phyloP scores from a whole-genome alignment of 2,113 vertebrate genomes.

The Rhipidura dahli region DNA sequence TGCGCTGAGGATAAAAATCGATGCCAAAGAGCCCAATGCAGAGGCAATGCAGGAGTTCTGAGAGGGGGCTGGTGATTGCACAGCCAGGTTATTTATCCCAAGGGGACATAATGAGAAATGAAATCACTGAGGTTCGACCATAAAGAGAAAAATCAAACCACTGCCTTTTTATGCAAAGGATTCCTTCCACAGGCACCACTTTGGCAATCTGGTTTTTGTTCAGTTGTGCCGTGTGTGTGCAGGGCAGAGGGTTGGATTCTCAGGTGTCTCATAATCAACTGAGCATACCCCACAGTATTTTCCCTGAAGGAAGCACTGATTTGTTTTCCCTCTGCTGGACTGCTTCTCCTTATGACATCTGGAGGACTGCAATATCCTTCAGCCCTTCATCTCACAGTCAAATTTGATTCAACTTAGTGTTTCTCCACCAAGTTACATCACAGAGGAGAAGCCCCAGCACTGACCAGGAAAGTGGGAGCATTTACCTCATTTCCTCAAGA shows the following conservation, averaged over 20 bases:
- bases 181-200: neutral
- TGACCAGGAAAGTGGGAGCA: neutral
- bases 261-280: neutral
- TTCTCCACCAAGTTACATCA: neutral
- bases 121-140: rapidly evolving
- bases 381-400: neutral
- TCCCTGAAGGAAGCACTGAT: neutral
- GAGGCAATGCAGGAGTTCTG: neutral
- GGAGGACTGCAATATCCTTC: neutral
- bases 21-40: neutral
- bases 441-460: neutral
- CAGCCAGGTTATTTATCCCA: neutral
- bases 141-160: neutral
- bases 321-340: neutral
- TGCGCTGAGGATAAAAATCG: neutral
- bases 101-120: neutral
- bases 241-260: neutral
- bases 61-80: neutral
- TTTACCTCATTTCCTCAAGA: neutral
- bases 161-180: neutral
- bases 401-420: neutral
- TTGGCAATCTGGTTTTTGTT: neutral
- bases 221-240: neutral
- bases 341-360: neutral
- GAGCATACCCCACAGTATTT: neutral